Evolutionary conservation across 2,888 invertebrate species (phyloP).

Genomic region (Platycnemis pennipes): DNA sequence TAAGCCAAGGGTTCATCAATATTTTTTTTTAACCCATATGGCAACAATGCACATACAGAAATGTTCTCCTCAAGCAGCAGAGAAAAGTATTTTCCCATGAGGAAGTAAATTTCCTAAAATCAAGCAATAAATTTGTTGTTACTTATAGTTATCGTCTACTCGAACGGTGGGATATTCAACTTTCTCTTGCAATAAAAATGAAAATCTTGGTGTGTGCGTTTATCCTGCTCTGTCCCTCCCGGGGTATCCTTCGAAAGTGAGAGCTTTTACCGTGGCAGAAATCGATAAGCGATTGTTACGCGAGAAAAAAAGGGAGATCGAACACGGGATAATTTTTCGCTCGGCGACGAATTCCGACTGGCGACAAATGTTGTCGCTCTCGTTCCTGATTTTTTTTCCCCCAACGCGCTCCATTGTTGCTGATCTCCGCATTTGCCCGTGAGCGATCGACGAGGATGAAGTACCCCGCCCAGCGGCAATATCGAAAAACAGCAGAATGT

Average conservation of each 20-base stretch:
- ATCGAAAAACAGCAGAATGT: conserved; percentile 32
- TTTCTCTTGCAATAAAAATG: background rate
- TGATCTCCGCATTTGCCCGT: conserved; percentile 7
- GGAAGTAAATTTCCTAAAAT: too few species aligned
- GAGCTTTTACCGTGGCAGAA: background rate
- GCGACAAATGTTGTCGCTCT: conserved; percentile 32
- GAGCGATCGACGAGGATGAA: background rate
- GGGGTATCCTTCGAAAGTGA: background rate
- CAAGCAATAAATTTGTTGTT: too few species aligned
- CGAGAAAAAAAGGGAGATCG: background rate
- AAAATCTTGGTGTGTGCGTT: background rate
- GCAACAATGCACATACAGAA: too few species aligned
- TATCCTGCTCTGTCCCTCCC: background rate
- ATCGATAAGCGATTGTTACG: conserved; percentile 26
- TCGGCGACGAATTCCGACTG: background rate
- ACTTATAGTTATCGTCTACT: too few species aligned
- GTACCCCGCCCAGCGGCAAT: background rate
- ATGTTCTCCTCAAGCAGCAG: too few species aligned
- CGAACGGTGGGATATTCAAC: background rate
- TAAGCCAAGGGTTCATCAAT: too few species aligned
- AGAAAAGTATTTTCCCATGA: too few species aligned
- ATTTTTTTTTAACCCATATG: too few species aligned
- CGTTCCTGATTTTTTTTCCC: background rate
- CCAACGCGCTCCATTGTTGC: background rate
- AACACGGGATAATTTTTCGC: conserved; percentile 27